Evolutionary conservation across 1,140 invertebrate genomes (phyloP).

Genomic region (Contarinia nasturtii): DNA sequence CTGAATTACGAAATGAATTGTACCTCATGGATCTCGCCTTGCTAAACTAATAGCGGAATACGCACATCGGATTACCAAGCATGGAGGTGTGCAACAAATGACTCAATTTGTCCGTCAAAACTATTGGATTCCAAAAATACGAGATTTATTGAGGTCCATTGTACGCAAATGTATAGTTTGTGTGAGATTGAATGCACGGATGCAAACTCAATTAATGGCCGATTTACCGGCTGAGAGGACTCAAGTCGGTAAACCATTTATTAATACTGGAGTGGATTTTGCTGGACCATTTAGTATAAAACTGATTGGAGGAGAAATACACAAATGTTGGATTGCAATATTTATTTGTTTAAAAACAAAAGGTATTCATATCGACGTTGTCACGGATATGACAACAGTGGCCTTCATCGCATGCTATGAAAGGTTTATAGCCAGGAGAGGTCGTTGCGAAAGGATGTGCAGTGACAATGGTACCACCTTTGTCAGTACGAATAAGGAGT

Average conservation of each 20-base stretch:
- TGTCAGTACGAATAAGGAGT: slow-evolving; percentile 9
- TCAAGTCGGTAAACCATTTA: no score
- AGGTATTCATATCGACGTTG: not conserved
- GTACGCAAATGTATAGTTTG: not conserved
- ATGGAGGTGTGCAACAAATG: slow-evolving; percentile 11
- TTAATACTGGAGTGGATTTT: no score
- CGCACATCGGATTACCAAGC: slow-evolving; percentile 10
- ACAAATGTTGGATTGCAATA: not conserved
- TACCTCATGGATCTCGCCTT: slow-evolving; percentile 8
- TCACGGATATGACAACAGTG: not conserved
- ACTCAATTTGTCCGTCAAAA: slow-evolving; percentile 7
- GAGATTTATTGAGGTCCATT: not conserved
- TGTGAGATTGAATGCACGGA: not conserved
- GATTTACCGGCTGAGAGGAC: no score
- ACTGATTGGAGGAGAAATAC: no score
- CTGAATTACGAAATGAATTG: slow-evolving; percentile 8
- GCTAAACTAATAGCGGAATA: slow-evolving; percentile 9
- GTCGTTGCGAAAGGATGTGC: slow-evolving; percentile 1
- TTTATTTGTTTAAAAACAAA: not conserved
- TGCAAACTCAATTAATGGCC: no score
- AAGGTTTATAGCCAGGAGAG: not conserved
- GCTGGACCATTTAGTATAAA: not conserved
- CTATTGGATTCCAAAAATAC: slow-evolving; percentile 9
- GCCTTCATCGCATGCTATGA: not conserved
- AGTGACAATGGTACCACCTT: slow-evolving; percentile 17